A percentile compares a stretch with the other conserved stretches of the same genome.
These are phyloP conservation scores for Anhinga rufa DNA, from an alignment of 2,113 vertebrate species.

Conservation along the genomic window DNA sequence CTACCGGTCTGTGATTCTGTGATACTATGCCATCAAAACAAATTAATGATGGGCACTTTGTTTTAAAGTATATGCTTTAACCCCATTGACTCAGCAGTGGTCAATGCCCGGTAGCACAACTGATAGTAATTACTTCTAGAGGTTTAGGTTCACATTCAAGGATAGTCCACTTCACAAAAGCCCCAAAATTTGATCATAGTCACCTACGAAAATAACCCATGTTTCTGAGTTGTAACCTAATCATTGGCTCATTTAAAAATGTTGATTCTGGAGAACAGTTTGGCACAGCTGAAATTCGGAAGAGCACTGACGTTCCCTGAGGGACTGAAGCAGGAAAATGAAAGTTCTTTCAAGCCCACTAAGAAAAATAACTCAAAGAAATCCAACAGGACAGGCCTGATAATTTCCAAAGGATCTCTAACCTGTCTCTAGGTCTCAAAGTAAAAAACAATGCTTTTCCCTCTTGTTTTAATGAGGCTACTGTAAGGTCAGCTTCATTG, in stretches of 20 bases:
- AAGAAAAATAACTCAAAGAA: not conserved
- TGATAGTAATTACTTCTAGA: not conserved
- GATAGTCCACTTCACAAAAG: not conserved
- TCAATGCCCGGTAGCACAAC: not conserved
- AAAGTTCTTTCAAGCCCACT: not conserved
- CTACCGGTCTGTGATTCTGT: too few relatives aligned
- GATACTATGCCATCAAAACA: not conserved
- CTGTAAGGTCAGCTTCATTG: not conserved
- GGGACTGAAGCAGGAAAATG: not conserved
- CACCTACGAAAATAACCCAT: not conserved
- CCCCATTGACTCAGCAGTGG: not conserved
- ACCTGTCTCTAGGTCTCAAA: not conserved
- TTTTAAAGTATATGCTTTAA: not conserved
- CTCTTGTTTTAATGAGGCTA: not conserved
- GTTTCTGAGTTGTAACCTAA: not conserved
- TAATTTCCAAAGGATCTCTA: not conserved
- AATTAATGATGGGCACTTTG: not conserved
- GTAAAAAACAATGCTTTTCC: not conserved
- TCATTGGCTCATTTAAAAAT: not conserved
- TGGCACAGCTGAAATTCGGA: not conserved
- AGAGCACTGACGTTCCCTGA: not conserved
- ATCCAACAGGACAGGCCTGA: not conserved
- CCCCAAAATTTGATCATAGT: not conserved
- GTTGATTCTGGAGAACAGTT: not conserved
- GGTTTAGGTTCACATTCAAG: not conserved